phyloP scores from a whole-genome alignment of 2,888 invertebrate species.

The Mycogona germanica region DNA sequence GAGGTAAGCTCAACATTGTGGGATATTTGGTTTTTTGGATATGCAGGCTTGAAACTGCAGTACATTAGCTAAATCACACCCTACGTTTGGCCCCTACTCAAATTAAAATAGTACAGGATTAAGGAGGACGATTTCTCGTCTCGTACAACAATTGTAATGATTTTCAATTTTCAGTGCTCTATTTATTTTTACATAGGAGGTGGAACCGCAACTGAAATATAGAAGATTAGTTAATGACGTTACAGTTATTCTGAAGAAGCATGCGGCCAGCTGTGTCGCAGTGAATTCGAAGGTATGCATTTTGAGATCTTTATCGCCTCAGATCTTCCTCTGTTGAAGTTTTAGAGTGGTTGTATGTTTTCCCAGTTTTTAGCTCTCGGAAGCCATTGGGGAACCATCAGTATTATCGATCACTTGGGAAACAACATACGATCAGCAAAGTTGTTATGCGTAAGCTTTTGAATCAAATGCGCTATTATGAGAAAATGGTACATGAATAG shows the following conservation, averaged over 20 bases:
- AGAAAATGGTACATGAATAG: not conserved
- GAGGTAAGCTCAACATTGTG: too few relatives aligned
- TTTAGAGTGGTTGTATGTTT: constrained; percentile 15
- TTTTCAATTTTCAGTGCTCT: too few relatives aligned
- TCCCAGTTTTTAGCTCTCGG: constrained; percentile 78
- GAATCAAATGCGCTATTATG: too few relatives aligned
- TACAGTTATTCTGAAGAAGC: constrained; percentile 65
- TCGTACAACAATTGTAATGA: too few relatives aligned
- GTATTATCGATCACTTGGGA: constrained; percentile 84
- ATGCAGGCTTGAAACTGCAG: too few relatives aligned
- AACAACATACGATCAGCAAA: constrained; percentile 60
- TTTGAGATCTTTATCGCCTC: not conserved
- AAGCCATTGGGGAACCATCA: constrained; percentile 80
- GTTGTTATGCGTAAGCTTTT: constrained; percentile 42
- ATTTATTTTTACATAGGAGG: not conserved
- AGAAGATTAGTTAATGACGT: constrained; percentile 78
- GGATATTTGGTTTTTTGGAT: too few relatives aligned
- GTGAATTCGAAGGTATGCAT: constrained; percentile 69
- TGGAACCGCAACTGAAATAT: constrained; percentile 75
- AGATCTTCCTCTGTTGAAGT: not conserved
- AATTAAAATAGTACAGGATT: too few relatives aligned
- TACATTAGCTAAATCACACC: too few relatives aligned
- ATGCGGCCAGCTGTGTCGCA: constrained; percentile 82
- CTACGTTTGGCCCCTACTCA: too few relatives aligned
- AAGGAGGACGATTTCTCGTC: too few relatives aligned